phyloP scores from a whole-genome alignment of 2,113 vertebrate species.

The Scortum barcoo region DNA sequence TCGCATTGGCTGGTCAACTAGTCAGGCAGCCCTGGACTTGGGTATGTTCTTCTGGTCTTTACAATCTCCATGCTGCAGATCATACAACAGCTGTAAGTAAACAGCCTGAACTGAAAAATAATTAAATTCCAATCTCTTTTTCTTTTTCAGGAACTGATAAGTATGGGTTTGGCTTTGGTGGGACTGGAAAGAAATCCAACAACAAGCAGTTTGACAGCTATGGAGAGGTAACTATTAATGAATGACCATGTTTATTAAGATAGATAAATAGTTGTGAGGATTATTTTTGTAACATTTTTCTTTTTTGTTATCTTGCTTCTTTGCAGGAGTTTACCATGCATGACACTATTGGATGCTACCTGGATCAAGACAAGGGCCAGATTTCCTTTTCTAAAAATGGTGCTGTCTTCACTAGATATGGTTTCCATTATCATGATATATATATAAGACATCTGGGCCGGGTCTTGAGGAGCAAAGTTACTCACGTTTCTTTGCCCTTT shows the following conservation, averaged over 20 bases:
- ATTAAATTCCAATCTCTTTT: not conserved
- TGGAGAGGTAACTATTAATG: conserved; percentile 88
- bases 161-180: conserved; percentile 96
- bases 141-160: conserved; percentile 92
- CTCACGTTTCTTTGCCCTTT: not conserved
- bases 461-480: not conserved
- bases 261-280: not conserved
- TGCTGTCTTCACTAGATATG: conserved; percentile 46
- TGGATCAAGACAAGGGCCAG: conserved; percentile 90
- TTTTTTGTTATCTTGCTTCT: not conserved
- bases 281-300: not conserved
- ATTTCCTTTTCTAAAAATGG: conserved; percentile 97
- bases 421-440: not conserved
- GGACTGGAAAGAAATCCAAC: conserved; percentile 98
- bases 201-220: conserved; percentile 99
- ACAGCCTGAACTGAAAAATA: not conserved
- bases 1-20: conserved; percentile 95
- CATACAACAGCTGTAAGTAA: not conserved
- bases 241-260: not conserved
- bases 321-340: conserved; percentile 98
- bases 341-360: conserved; percentile 94
- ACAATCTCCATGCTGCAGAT: not conserved
- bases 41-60: conserved; percentile 82
- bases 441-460: not conserved
- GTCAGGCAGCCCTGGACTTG: conserved; percentile 93